Base-by-base conservation (phyloP, 1,140 invertebrate species). In the Pogonomyrmex californicus region DNA sequence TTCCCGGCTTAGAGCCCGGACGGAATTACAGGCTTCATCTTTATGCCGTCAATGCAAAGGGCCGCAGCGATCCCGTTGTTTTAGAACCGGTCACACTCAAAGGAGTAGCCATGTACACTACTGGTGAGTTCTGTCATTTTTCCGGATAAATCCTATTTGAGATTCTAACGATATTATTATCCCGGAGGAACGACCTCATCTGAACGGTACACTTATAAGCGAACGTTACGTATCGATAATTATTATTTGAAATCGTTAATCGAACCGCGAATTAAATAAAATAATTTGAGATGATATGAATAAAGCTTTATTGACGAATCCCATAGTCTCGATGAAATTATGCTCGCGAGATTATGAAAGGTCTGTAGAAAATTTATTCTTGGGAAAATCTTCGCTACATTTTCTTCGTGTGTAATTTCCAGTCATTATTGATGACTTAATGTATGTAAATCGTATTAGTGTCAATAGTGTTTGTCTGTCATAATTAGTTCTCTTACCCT, bases 11-110 rank as follows among this genome's bases (percentile, higher is more conserved):
- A 14, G 97, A 98, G 86, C 96, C 97, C 2, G 97, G 97, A 3
- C 96, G 96, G 36, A 97, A 96, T 90, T 98, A 98, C 93, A 95
- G 97, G 62, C 96, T 98, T 66, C 96, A 97, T 88, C 95, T 98
- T 75, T 98, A 98, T 93, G 97, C 98, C 1, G 96, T 97, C 75
- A 99, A 99, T 94, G 96, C 97, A 62, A 98, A 98, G 93, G 98
- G 98, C 33, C 95, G 97, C 47, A 98, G 98, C 89, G 97, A 98
- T 88, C 97, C 98, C 30, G 96, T 97, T 47, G 96, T 97, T 14
- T 96, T 98, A 44, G 97, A 98, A 93, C 97, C 97, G 7, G 97
- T 98, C 87, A 97, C 97, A n/a, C 96, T 98, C 85, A 97, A 97
- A 91, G 97, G 97, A 86, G 97, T 98, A 85, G 97, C 97, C 4